phyloP scores from a whole-genome alignment of 2,797 vertebrate species.

The Eutrigla gurnardus region DNA sequence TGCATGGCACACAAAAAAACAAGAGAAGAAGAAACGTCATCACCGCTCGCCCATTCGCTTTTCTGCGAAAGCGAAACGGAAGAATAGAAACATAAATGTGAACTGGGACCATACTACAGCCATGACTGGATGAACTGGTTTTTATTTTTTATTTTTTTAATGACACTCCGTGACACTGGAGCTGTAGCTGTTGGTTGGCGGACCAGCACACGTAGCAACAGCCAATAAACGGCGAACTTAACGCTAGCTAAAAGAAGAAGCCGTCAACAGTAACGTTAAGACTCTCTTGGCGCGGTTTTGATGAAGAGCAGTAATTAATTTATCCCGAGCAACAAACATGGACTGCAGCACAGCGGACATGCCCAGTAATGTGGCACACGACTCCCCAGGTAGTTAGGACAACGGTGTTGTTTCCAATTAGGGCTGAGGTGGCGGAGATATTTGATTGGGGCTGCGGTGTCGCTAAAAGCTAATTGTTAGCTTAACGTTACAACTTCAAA shows the following conservation, averaged over 20 bases:
- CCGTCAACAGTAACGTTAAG: background rate
- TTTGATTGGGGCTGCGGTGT: background rate
- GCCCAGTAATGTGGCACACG: background rate
- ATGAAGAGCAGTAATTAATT: constrained; percentile 5
- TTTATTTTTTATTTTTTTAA: background rate
- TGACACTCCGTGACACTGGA: rapidly evolving
- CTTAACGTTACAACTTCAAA: constrained; percentile 13
- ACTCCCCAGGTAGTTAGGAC: constrained; percentile 47
- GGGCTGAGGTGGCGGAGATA: background rate
- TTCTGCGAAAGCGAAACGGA: constrained; percentile 16
- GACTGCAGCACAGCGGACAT: constrained; percentile 32
- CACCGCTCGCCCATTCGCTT: constrained; percentile 21
- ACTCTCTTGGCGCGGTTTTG: constrained; percentile 18
- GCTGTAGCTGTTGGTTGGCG: background rate
- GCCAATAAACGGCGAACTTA: background rate
- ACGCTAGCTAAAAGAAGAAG: constrained; percentile 5
- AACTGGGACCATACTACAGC: background rate
- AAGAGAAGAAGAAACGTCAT: constrained; percentile 7
- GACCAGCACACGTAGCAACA: background rate
- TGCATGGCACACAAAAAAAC: background rate
- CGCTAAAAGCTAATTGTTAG: constrained; percentile 34
- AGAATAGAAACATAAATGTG: constrained; percentile 27
- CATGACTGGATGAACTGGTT: background rate
- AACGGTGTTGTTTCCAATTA: background rate
- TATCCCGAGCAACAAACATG: constrained; percentile 37